Evolutionary conservation across 2,113 vertebrate genomes (phyloP).

Genomic region (Mormyrus iriodes): DNA sequence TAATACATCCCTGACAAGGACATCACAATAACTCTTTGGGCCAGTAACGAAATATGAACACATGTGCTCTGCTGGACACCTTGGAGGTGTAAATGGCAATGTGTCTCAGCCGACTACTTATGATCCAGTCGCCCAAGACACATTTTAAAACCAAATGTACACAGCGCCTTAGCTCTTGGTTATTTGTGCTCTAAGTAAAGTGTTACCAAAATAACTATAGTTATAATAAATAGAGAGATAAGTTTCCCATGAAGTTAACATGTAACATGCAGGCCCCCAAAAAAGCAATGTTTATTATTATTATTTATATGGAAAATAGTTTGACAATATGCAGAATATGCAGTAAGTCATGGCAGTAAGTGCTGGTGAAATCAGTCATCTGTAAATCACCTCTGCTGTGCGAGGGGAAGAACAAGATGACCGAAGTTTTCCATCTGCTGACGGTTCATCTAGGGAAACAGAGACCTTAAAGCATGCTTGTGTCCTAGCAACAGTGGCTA

Average conservation of each 20-base stretch:
- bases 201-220: not conserved
- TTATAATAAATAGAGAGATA: not conserved
- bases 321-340: not conserved
- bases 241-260: not conserved
- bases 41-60: too few species aligned
- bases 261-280: not conserved
- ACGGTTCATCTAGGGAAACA: slow-evolving; percentile 39
- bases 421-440: slow-evolving; percentile 41
- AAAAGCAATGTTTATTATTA: not conserved
- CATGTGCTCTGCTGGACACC: too few species aligned
- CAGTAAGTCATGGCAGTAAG: not conserved
- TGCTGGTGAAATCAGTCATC: not conserved
- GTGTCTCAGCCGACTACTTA: too few species aligned
- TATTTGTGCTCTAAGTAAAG: not conserved
- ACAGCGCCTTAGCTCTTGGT: too few species aligned
- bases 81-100: too few species aligned
- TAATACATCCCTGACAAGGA: too few species aligned
- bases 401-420: not conserved
- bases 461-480: slow-evolving; percentile 34
- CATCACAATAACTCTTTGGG: too few species aligned
- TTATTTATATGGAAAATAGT: not conserved
- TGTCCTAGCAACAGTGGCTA: slow-evolving; percentile 57
- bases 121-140: too few species aligned
- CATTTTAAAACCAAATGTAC: too few species aligned
- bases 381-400: not conserved